A percentile compares a stretch with the other conserved stretches of the same genome.
These are phyloP conservation scores for Micronycteris hirsuta DNA, from an alignment of 2,113 vertebrate species.

Conservation along the genomic window DNA sequence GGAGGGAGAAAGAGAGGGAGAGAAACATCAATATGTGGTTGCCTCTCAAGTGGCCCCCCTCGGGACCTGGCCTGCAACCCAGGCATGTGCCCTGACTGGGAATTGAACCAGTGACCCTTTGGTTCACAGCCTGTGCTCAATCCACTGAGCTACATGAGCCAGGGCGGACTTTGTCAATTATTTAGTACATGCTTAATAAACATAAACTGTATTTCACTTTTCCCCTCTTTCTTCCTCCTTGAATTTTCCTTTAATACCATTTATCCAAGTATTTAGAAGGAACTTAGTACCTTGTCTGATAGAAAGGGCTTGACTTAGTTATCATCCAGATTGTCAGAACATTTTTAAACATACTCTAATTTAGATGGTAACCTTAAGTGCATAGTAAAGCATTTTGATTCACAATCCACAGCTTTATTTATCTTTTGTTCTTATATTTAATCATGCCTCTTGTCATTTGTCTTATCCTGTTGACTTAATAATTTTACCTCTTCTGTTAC, in stretches of 20 bases:
- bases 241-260: background rate
- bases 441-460: background rate
- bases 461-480: background rate
- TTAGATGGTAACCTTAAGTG: background rate
- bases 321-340: background rate
- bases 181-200: background rate
- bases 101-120: too few species aligned
- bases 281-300: background rate
- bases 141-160: too few species aligned
- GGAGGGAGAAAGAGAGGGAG: too few species aligned
- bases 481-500: background rate
- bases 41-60: too few species aligned
- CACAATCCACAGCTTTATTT: background rate
- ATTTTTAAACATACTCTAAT: background rate
- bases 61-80: too few species aligned
- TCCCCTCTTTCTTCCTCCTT: background rate
- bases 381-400: background rate
- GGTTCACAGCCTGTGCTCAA: too few species aligned
- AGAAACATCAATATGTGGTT: too few species aligned
- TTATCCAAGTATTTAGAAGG: background rate
- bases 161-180: background rate
- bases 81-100: too few species aligned
- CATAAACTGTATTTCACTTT: background rate
- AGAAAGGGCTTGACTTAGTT: constrained; percentile 3
- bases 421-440: background rate